Evolutionary conservation across 64 coral and sea anemone genomes (phyloP).

Genomic region (Stichodactyla helianthus): DNA sequence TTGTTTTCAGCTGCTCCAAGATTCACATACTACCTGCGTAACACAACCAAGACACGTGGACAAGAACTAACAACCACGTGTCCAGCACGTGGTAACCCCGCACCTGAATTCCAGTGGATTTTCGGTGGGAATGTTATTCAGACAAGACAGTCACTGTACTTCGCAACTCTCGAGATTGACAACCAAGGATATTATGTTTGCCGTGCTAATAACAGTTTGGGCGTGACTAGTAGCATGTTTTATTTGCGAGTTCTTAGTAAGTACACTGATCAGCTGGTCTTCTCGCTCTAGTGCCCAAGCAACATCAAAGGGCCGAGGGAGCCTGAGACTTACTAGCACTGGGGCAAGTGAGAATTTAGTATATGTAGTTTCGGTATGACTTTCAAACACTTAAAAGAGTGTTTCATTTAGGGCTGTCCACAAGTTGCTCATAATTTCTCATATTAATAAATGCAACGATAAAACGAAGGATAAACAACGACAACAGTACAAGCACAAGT

Average conservation of each 20-base stretch:
- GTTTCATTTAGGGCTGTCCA: too few species aligned
- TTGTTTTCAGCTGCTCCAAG: slow-evolving; percentile 49
- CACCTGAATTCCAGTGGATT: slow-evolving; percentile 43
- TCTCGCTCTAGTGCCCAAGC: too few species aligned
- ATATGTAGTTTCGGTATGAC: too few species aligned
- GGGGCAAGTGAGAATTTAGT: too few species aligned
- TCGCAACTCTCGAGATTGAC: slow-evolving; percentile 13
- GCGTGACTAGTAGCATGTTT: slow-evolving; percentile 14
- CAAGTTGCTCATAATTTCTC: too few species aligned
- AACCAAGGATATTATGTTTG: slow-evolving; percentile 71
- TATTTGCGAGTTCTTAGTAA: slow-evolving; percentile 45
- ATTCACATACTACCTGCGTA: slow-evolving; percentile 36
- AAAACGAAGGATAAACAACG: too few species aligned
- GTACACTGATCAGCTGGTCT: too few species aligned
- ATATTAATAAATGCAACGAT: too few species aligned
- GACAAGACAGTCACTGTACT: not conserved
- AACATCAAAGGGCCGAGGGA: too few species aligned
- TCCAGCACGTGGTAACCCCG: slow-evolving; percentile 47
- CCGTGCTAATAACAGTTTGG: slow-evolving; percentile 57
- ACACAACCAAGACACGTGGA: slow-evolving; percentile 39
- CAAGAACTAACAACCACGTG: slow-evolving; percentile 45
- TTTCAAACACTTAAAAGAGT: too few species aligned
- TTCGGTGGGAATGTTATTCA: slow-evolving; percentile 30
- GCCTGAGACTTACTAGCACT: too few species aligned
- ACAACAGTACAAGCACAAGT: too few species aligned